These are phyloP conservation scores for Pitangus sulphuratus DNA, from an alignment of 2,797 vertebrate species.

Conservation along the genomic window DNA sequence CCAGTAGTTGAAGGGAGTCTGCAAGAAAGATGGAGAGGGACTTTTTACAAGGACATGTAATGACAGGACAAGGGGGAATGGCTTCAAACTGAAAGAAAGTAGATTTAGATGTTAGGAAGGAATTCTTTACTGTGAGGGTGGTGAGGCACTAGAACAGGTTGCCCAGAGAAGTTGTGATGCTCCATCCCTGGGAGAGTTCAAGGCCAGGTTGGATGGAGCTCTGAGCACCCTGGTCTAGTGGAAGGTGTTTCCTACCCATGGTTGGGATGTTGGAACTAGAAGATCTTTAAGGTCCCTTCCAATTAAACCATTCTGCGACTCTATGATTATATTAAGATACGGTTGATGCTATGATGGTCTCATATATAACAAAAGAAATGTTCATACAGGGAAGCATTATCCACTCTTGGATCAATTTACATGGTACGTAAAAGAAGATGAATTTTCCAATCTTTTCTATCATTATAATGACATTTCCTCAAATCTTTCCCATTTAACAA, in stretches of 20 bases:
- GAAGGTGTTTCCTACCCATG: not conserved
- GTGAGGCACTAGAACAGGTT: not conserved
- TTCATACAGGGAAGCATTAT: not conserved
- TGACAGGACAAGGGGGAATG: not conserved
- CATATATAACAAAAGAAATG: not conserved
- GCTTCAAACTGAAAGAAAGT: not conserved
- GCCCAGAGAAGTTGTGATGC: not conserved
- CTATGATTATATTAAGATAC: not conserved
- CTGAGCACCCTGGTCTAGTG: not conserved
- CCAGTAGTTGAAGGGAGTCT: not conserved
- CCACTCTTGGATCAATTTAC: not conserved
- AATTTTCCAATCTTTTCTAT: not conserved
- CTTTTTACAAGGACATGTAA: not conserved
- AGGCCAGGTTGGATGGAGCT: not conserved
- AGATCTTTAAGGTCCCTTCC: not conserved
- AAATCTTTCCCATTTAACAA: not conserved
- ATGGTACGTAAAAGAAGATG: not conserved
- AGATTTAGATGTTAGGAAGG: not conserved
- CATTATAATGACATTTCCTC: not conserved
- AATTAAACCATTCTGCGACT: not conserved
- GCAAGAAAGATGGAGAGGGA: not conserved
- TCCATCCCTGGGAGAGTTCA: not conserved
- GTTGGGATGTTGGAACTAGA: not conserved
- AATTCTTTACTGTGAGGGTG: not conserved
- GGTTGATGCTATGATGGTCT: not conserved